A percentile compares a stretch with the other conserved stretches of the same genome.
phyloP scores from a whole-genome alignment of 2,888 invertebrate species.

The Mesochorus sp. region DNA sequence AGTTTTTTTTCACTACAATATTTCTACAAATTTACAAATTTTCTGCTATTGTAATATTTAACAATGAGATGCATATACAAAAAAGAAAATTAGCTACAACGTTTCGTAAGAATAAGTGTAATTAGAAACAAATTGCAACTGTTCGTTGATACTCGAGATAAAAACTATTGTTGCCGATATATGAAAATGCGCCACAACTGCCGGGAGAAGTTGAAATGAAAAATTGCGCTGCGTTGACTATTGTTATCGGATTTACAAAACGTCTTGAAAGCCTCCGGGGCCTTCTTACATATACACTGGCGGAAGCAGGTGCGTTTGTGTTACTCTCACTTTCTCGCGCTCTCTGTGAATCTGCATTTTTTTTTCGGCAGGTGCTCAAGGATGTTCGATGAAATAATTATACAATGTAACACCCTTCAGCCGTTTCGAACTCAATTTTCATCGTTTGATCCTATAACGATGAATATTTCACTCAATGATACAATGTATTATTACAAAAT shows the following conservation, averaged over 20 bases:
- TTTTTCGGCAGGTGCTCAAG: slow-evolving; percentile 74
- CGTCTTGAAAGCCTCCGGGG: slow-evolving; percentile 16
- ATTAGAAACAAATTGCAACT: slow-evolving; percentile 17
- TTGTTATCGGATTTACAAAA: slow-evolving; percentile 18
- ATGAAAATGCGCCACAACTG: slow-evolving; percentile 26
- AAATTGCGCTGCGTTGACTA: slow-evolving; percentile 14
- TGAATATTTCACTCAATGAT: neutral
- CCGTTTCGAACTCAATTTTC: neutral
- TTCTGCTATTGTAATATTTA: no score
- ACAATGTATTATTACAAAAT: neutral
- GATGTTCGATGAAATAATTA: slow-evolving; percentile 31
- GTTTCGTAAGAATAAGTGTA: neutral
- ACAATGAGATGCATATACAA: neutral
- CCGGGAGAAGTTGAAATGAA: neutral
- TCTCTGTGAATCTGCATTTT: slow-evolving; percentile 71
- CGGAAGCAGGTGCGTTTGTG: slow-evolving; percentile 72
- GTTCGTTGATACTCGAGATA: neutral
- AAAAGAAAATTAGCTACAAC: neutral
- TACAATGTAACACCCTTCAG: neutral
- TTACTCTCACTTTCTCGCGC: neutral
- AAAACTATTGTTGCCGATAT: neutral
- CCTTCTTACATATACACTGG: slow-evolving; percentile 47
- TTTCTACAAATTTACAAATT: no score
- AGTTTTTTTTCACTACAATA: neutral
- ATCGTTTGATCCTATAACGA: slow-evolving; percentile 12